These are phyloP conservation scores for Drosophila truncata DNA, from an alignment of 1,140 invertebrate species.

Conservation along the genomic window DNA sequence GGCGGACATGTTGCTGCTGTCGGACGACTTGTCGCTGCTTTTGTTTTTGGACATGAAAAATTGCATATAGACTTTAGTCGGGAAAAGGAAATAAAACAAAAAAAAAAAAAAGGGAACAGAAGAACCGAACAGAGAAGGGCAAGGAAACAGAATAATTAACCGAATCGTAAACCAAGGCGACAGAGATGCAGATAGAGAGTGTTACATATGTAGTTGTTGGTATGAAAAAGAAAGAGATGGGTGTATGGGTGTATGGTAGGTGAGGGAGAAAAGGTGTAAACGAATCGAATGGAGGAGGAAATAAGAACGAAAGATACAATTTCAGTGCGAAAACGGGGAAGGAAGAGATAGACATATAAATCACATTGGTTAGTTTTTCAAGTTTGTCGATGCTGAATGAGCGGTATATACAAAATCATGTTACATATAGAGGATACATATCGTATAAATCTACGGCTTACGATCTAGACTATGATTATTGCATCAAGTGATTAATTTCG, in stretches of 20 bases:
- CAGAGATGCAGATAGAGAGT: constrained; percentile 5
- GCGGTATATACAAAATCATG: constrained; percentile 17
- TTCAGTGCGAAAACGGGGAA: constrained; percentile 43
- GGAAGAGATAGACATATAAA: constrained; percentile 60
- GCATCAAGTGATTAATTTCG: not conserved
- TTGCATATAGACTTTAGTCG: constrained; percentile 86
- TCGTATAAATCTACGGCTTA: constrained; percentile 33
- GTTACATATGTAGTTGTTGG: not conserved
- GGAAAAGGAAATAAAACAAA: constrained; percentile 36
- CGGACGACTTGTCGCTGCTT: constrained; percentile 86
- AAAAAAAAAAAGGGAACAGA: constrained; percentile 14
- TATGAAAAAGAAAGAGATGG: constrained; percentile 18
- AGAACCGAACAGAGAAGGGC: constrained; percentile 22
- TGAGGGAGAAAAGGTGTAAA: not conserved
- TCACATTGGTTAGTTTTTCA: constrained; percentile 57
- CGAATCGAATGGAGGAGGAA: not conserved
- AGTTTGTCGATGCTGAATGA: constrained; percentile 41
- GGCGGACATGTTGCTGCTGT: constrained; percentile 85
- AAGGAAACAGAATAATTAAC: constrained; percentile 16
- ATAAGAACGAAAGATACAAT: constrained; percentile 15
- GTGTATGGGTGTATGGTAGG: not conserved
- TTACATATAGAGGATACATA: constrained; percentile 35
- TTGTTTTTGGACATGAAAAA: constrained; percentile 85
- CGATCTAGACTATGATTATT: constrained; percentile 23
- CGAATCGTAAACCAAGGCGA: constrained; percentile 43